Base-by-base conservation (phyloP, 1,140 invertebrate genomes). In the Medauroidea extradentata region DNA sequence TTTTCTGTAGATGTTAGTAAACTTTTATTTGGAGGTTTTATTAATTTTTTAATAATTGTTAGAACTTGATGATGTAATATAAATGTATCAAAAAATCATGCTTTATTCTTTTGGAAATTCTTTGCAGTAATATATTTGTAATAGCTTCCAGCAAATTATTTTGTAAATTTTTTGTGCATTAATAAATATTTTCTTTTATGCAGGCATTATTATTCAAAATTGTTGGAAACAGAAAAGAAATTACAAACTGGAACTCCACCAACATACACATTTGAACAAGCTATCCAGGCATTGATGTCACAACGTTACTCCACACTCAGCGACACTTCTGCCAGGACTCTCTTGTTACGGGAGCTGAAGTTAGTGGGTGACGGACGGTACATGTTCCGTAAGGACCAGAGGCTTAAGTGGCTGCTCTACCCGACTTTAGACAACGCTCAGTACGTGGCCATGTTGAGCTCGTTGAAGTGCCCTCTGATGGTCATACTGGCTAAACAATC, bases 191-290 rank as follows among this genome's bases (percentile, higher is more conserved):
- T 34, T 34, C 11, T 34, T 34, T 34, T 1, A 0, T 29, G 27
- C n/a, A 51, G 57, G 61, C 27, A 63, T 8, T 39, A 63, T 2
- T 67, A 72, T 53, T 68, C 77, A 18, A 52, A 62, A 1, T 57
- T 62, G 23, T 63, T 73, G 44, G 65, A 62, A 62, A 63, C 62
- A 2, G 63, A 71, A 51, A 62, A 67, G 16, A 63, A 67, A 21
- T 64, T 68, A 58, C 66, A 71, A 60, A 64, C 46, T 3, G 52
- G 52, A 21, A 46, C 61, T 9, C 60, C 66, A n/a, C 71, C 60
- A 2, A 59, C 63, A 1, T 81, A 82, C 60, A 76, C 76, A 2
- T 77, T 77, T 53, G 75, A 82, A 13, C 75, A 83, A 67, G 73
- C 78, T 2, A 38, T 84, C 1, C 57, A 78, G 13, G 68, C 73